These are phyloP conservation scores for Melozone crissalis DNA, from an alignment of 2,113 vertebrate genomes.

Conservation along the genomic window DNA sequence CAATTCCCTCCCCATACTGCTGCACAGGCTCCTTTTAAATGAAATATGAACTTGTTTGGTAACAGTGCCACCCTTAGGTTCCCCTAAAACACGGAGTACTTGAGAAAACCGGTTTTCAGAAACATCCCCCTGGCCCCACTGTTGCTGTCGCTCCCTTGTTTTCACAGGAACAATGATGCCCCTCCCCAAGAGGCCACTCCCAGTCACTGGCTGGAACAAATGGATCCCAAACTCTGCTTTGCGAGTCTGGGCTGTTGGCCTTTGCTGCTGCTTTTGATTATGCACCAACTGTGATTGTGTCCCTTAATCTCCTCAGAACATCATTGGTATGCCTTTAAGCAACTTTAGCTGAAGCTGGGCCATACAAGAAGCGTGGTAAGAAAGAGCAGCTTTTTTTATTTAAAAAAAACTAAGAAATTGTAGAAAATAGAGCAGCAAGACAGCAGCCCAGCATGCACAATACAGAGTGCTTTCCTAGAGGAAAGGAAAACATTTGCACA, in stretches of 20 bases:
- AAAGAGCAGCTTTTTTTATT: neutral
- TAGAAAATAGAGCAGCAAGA: neutral
- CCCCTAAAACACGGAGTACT: neutral
- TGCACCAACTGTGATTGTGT: neutral
- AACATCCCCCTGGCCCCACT: neutral
- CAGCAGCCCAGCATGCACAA: neutral
- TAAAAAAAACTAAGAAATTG: neutral
- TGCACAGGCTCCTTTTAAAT: neutral
- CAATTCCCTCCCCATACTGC: neutral
- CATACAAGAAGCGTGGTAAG: neutral
- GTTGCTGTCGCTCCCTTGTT: neutral
- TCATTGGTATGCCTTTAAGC: neutral
- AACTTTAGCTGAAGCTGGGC: neutral
- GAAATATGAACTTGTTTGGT: neutral
- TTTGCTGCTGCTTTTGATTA: neutral
- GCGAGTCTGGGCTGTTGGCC: neutral
- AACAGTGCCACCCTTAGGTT: neutral
- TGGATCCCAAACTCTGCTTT: neutral
- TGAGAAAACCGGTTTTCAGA: neutral
- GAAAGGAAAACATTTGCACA: constrained; percentile 13
- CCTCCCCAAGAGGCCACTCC: neutral
- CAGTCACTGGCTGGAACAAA: neutral
- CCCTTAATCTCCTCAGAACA: neutral
- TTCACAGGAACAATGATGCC: neutral
- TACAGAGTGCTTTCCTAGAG: neutral